phyloP scores from a whole-genome alignment of 1,140 invertebrate species.

The Probaryconus sp. region DNA sequence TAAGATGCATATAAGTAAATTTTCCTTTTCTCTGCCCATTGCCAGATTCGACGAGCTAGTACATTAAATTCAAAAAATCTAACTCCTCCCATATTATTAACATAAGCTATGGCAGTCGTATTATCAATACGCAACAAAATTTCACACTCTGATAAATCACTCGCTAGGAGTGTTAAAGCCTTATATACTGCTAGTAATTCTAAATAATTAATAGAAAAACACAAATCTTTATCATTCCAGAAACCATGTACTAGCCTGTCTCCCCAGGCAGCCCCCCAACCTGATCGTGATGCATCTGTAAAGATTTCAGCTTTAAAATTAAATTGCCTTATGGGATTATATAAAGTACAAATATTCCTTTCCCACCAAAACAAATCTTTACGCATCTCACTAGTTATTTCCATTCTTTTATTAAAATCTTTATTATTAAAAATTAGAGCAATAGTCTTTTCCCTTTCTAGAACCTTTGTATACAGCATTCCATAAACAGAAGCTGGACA shows the following conservation, averaged over 20 bases:
- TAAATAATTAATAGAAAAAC: conserved; percentile 34
- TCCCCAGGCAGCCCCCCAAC: conserved; percentile 17
- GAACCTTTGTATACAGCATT: conserved; percentile 9
- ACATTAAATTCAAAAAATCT: conserved; percentile 15
- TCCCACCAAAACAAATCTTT: conserved; percentile 32
- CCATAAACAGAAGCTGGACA: conserved; percentile 15
- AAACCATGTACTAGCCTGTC: conserved; percentile 36
- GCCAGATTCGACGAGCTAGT: conserved; percentile 36
- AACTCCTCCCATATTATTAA: conserved; percentile 36
- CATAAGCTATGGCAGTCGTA: conserved; percentile 25
- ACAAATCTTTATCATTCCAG: conserved; percentile 44
- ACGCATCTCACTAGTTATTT: neutral
- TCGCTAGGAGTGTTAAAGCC: conserved; percentile 7
- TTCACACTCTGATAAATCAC: conserved; percentile 14
- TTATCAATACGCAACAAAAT: conserved; percentile 44
- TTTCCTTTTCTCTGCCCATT: conserved; percentile 33
- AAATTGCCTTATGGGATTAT: conserved; percentile 19
- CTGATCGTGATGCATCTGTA: conserved; percentile 25
- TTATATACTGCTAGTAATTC: conserved; percentile 34
- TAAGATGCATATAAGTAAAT: conserved; percentile 30
- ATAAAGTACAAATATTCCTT: neutral
- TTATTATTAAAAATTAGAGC: conserved; percentile 2
- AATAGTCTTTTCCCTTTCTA: conserved; percentile 9
- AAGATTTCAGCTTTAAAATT: conserved; percentile 31
- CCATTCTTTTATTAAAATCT: neutral